Evolutionary conservation across 2,888 invertebrate genomes (phyloP).

Genomic region (Glyphotaelius pellucidus): DNA sequence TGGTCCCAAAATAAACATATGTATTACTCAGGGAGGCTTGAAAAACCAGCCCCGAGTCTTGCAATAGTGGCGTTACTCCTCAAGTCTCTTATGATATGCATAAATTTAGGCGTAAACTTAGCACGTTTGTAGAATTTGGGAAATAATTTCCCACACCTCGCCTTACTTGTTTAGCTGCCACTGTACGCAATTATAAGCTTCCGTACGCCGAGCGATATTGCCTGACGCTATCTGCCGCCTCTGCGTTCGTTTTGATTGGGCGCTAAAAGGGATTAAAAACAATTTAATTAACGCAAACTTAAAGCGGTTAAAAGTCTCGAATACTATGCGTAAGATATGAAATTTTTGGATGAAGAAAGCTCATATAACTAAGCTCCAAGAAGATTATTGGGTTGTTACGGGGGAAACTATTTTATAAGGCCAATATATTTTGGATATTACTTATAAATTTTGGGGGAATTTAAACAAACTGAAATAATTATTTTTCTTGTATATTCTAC

Average conservation of each 20-base stretch:
- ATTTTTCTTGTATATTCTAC: background rate
- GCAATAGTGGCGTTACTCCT: constrained; percentile 51
- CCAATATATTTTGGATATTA: background rate
- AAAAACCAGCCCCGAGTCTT: constrained; percentile 27
- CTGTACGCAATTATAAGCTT: constrained; percentile 2
- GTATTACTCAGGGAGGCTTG: background rate
- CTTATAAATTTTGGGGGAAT: too few relatives aligned
- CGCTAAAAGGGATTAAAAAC: constrained; percentile 48
- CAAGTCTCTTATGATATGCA: constrained; percentile 62
- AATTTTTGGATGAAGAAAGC: background rate
- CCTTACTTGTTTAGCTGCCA: constrained; percentile 26
- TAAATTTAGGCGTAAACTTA: constrained; percentile 61
- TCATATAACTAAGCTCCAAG: background rate
- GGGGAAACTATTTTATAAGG: background rate
- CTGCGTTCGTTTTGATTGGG: constrained; percentile 41
- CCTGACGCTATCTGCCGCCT: background rate
- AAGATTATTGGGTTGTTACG: background rate
- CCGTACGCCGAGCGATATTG: background rate
- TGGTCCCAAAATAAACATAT: background rate
- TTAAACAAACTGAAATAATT: too few relatives aligned
- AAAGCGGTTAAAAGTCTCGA: background rate
- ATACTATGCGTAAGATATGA: background rate
- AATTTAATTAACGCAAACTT: constrained; percentile 44
- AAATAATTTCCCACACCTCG: constrained; percentile 53
- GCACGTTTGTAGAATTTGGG: constrained; percentile 54